Conservation (phyloP, 2,113 vertebrate genomes). For the Phylloscopus trochiloides region DNA sequence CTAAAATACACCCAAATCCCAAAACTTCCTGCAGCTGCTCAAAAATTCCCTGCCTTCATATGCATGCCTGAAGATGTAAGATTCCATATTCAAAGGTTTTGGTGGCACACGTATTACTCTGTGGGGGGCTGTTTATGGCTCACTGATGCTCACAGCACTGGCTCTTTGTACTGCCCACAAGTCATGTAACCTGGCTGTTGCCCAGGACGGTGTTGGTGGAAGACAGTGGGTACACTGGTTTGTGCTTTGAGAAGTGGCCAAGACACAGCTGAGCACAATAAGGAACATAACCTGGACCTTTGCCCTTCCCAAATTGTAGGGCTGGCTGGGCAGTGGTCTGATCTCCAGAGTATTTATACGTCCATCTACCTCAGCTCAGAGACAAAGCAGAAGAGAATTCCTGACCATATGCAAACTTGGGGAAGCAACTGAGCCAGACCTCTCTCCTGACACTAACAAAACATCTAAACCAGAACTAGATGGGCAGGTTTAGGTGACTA, state of each 20-base stretch:
- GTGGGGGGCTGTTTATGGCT: neutral
- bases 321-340: neutral
- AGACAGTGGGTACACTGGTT: neutral
- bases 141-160: neutral
- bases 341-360: neutral
- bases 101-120: neutral
- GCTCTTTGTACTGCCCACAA: neutral
- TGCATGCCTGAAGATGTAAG: neutral
- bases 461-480: neutral
- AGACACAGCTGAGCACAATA: neutral
- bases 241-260: slow-evolving; percentile 1
- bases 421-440: neutral
- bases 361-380: neutral
- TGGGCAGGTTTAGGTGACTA: neutral
- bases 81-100: neutral
- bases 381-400: neutral
- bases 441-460: neutral
- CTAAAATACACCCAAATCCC: neutral
- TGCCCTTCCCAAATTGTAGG: slow-evolving; percentile 29
- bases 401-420: neutral
- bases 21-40: neutral
- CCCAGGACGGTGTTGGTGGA: neutral
- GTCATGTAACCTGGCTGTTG: slow-evolving; percentile 14
- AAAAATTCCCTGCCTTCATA: neutral
- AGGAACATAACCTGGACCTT: neutral